Percentiles rank a stretch among this genome's conserved stretches.
These are phyloP conservation scores for Latheticus oryzae DNA, from an alignment of 2,888 invertebrate species.

Conservation along the genomic window DNA sequence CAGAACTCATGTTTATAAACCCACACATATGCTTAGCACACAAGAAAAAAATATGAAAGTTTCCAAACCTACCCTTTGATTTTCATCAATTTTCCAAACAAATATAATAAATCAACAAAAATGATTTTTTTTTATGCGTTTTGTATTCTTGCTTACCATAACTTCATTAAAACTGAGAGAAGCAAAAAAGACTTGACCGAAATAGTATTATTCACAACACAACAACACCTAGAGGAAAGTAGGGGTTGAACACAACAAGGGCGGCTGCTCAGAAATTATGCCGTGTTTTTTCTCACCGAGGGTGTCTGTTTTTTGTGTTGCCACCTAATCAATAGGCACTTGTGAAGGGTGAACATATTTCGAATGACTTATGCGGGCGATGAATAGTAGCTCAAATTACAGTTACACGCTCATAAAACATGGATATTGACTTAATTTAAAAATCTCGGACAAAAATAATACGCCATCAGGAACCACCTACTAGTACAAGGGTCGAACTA, in stretches of 20 bases:
- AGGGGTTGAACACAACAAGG: constrained; percentile 29
- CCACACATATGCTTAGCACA: too few species aligned
- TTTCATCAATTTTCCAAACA: constrained; percentile 16
- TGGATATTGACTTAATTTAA: constrained; percentile 18
- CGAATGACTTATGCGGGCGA: constrained; percentile 37
- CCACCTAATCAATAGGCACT: constrained; percentile 41
- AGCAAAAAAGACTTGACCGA: constrained; percentile 41
- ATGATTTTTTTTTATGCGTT: too few species aligned
- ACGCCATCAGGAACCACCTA: constrained; percentile 2
- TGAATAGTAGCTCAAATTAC: constrained; percentile 36
- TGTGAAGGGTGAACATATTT: constrained; percentile 23
- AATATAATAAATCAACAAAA: too few species aligned
- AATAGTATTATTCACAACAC: constrained; percentile 36
- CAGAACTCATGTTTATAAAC: too few species aligned
- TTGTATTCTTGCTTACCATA: constrained; percentile 26
- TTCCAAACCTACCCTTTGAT: too few species aligned
- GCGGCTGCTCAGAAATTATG: constrained; percentile 34
- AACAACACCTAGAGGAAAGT: constrained; percentile 24
- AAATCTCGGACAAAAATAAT: constrained; percentile 12
- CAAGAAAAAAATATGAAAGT: too few species aligned
- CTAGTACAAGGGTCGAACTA: too few species aligned
- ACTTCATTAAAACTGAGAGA: constrained; percentile 37
- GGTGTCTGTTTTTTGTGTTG: constrained; percentile 40
- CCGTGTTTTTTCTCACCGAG: constrained; percentile 29
- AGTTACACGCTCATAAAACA: constrained; percentile 30